Base-by-base conservation (phyloP, 2,113 vertebrate species). In the Charina bottae region DNA sequence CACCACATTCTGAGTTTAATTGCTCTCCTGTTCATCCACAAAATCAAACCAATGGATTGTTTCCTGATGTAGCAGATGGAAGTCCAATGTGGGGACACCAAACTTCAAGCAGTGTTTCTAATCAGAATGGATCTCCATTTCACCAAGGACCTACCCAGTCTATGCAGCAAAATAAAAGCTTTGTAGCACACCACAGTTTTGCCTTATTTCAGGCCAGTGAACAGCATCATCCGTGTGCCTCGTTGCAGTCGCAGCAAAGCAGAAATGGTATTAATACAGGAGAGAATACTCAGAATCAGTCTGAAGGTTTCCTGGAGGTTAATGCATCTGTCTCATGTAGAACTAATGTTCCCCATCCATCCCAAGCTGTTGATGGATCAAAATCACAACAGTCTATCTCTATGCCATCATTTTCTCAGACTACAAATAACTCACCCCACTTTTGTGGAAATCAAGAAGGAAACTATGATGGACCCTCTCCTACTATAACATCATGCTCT, bases 81-180 rank as follows among this genome's bases (percentile, higher is more conserved):
- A 98, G 98, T 95, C 98, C 99, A 59, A 99, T 99, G 98, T 99
- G 99, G 99, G 98, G 98, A 89, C 98, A 99, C 95, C 99, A 99
- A 90, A 98, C 98, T 90, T 93, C 97, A 91, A 96, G 97, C 56
- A 96, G 93, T 93, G 96, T 98, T 96, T 97, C 97, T 0, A 98
- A 96, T 97, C 97, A 98, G 89, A 98, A 98, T 96, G 98, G 98
- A 89, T 98, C 98, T 90, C 98, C 98, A 53, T 98, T 98, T 95
- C 98, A 98, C 93, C 98, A 98, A 97, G 98, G 99, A 92, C 98
- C 97, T 97, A 97, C 98, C 92, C 98, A 98, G 95, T 95, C 98
- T 96, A 97, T 99, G 96, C 97, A 98, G 96, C 97, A 98, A 95
- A 97, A 96, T 92, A 98, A 98, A 97, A 97, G 94, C 95, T 98